phyloP scores from a whole-genome alignment of 2,888 invertebrate genomes.

The Mythimna albipuncta region DNA sequence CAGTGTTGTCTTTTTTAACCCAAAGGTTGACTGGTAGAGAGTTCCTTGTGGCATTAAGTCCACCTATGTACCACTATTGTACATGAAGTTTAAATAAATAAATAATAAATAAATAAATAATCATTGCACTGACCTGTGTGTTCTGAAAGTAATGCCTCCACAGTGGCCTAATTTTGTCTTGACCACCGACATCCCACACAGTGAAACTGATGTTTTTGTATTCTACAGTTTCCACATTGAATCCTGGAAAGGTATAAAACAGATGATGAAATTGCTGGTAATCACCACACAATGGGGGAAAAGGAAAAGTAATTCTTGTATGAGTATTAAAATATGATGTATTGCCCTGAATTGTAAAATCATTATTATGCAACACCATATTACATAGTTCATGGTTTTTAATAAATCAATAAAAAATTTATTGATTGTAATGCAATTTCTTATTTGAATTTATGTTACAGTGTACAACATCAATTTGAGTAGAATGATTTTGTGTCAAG shows the following conservation, averaged over 20 bases:
- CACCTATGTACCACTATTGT: too few relatives aligned
- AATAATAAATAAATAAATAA: too few relatives aligned
- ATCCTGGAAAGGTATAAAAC: conserved; percentile 92
- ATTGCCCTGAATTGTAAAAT: conserved; percentile 6
- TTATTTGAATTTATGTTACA: conserved; percentile 17
- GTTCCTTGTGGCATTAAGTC: too few relatives aligned
- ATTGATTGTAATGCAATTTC: conserved; percentile 33
- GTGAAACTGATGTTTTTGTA: conserved; percentile 99
- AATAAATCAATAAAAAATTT: conserved; percentile 32
- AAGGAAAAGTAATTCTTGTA: background rate
- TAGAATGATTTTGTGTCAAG: background rate
- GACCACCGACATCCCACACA: conserved; percentile 99
- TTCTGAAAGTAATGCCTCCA: conserved; percentile 99
- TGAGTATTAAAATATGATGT: background rate
- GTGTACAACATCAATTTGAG: conserved; percentile 16
- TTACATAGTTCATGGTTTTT: conserved; percentile 14
- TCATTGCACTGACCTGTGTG: conserved; percentile 94
- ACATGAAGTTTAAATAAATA: too few relatives aligned
- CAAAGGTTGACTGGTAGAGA: too few relatives aligned
- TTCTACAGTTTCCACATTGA: conserved; percentile 99
- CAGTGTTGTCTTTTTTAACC: too few relatives aligned
- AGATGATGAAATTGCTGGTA: conserved; percentile 26
- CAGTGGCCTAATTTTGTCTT: conserved; percentile 99
- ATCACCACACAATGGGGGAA: background rate
- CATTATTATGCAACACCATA: conserved; percentile 32